Percentiles rank a stretch among this genome's conserved stretches.
These are phyloP conservation scores for Halcyon badia DNA, from an alignment of 2,797 vertebrate genomes.

Conservation along the genomic window DNA sequence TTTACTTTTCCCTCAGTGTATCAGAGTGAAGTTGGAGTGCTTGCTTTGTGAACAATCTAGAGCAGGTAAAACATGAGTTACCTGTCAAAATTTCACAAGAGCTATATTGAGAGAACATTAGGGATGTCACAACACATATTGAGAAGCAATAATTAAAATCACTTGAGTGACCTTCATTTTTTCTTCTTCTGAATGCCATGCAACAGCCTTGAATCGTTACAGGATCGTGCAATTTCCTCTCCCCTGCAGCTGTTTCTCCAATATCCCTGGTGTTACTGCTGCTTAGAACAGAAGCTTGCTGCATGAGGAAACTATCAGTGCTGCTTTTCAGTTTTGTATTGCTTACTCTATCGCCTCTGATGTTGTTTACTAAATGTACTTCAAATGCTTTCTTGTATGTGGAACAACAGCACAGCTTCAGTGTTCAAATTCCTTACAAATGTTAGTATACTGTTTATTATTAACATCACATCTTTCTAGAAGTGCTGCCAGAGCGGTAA, in stretches of 20 bases:
- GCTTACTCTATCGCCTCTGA: background rate
- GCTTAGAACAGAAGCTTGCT: background rate
- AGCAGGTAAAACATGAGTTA: background rate
- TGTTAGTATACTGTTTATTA: background rate
- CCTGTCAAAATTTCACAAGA: background rate
- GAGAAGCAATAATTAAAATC: background rate
- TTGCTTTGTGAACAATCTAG: background rate
- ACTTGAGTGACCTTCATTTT: background rate
- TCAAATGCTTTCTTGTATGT: background rate
- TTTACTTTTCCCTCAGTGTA: slow-evolving; percentile 1
- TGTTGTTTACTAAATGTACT: background rate
- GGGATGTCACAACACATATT: background rate
- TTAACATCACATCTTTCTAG: background rate
- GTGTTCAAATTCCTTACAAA: background rate
- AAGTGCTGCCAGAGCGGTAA: background rate
- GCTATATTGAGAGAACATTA: background rate
- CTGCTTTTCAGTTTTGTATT: background rate
- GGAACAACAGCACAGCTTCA: background rate
- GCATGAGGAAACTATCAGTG: background rate
- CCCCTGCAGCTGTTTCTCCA: background rate
- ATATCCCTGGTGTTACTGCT: background rate
- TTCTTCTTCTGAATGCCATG: background rate
- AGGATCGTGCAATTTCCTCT: background rate
- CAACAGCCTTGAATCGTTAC: background rate
- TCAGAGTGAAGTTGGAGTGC: background rate